Conservation (phyloP, 2,797 vertebrate species). For the Chiloscyllium punctatum region DNA sequence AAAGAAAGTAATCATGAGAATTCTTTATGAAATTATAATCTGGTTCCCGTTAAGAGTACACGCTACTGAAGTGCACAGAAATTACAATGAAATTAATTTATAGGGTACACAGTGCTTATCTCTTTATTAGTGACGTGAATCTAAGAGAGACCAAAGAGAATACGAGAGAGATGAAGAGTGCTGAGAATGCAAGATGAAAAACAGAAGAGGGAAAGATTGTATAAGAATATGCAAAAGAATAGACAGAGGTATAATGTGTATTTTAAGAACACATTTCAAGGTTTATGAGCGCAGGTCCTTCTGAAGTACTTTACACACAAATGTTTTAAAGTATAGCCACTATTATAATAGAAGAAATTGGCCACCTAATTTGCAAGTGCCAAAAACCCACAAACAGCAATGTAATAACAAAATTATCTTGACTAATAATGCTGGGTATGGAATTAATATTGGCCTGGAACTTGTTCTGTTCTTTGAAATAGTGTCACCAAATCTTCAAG, state of each 20-base stretch:
- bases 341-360: neutral
- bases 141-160: neutral
- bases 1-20: constrained; percentile 40
- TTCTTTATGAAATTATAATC: neutral
- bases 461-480: neutral
- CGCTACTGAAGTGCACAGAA: neutral
- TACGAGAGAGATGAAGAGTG: neutral
- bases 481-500: neutral
- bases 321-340: neutral
- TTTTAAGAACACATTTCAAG: neutral
- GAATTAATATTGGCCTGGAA: neutral
- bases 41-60: neutral
- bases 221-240: neutral
- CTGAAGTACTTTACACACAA: neutral
- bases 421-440: neutral
- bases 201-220: neutral
- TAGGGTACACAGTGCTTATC: neutral
- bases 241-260: neutral
- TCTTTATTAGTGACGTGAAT: neutral
- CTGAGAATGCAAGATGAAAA: neutral
- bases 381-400: neutral
- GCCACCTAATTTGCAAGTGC: neutral
- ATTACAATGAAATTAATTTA: neutral
- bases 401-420: neutral
- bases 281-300: neutral